Base-by-base conservation (phyloP, 2,888 invertebrate species). In the Oegoconia quadripuncta region DNA sequence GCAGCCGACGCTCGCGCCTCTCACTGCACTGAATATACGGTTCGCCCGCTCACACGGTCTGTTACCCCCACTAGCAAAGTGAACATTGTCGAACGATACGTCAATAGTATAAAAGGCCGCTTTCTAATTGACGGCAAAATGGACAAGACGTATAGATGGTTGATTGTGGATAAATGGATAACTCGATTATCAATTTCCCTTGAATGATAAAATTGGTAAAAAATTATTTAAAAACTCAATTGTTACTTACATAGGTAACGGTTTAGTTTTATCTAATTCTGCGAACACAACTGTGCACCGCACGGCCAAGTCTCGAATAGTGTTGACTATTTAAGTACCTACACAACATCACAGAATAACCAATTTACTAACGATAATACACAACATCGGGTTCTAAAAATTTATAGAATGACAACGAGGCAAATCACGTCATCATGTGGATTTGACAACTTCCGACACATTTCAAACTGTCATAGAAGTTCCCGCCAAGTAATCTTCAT, bases 1-100 rank as follows among this genome's bases (percentile, higher is more conserved):
- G 55, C 52, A 60, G 56, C 57, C 74, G 78, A 74, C 84, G 81
- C 81, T 72, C 78, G 82, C 83, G 84, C 81, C 78, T 78, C 74
- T 78, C 69, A 64, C 73, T 65, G 39, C 40, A 65, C 65, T 67
- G 65, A 62, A 41, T 36, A 42, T 41, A 39, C 37, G 52, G 65
- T 60, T 64, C 70, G 68, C 63, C 64, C 65, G 74, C 71, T 73
- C 78, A 61, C 65, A 66, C 74, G 72, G 61, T 59, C 57, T 56
- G 47, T 64, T 64, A 66, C 78, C 78, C 76, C 82, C 75, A 68
- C 77, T 76, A 50, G 59, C 46, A 49, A 46, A 34, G 46, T 52
- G 20, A 64, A 53, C 74, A 65, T 57, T 66, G 55, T 60, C 49
- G 33, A 26, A 48, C 63, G 67, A 43, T 38, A 64, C 63, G 65